Evolutionary conservation across 2,888 invertebrate genomes (phyloP), one percentile per base, ranked within the genome.

Genomic region (Dastarcus helophoroides): DNA sequence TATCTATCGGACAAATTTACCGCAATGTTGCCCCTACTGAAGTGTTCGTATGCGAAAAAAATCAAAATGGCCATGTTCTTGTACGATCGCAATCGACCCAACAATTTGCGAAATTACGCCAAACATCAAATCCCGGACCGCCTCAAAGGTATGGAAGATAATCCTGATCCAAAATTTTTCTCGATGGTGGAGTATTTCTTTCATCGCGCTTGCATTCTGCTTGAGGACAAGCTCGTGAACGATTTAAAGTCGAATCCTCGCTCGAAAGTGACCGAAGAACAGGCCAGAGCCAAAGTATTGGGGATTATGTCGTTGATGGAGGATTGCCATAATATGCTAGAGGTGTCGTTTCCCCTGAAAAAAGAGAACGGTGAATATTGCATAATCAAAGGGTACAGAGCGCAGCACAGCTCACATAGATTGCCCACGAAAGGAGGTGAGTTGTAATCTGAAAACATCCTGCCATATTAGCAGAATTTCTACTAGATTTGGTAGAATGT

Each of bases 341-440:
- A 71, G 50, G 60, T 80, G 30, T 69, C 72, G 40, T 83, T 81
- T 57, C 83, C 83, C 0, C 66, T 83, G 40, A 69, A 69, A 42
- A 63, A 74, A 37, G 82, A 83, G 48, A 69, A 65, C 44, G 82
- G 82, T 1, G 67, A 71, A 26, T 79, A 76, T 48, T 76, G 79
- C 48, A 70, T 80, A 39, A 69, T 84, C 32, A 67, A 71, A 32
- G 81, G 73, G 0, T 83, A 76, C 63, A 64, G 82, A 35, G 72
- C 76, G 2, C 81, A 82, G 52, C 82, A 83, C 59, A 79, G 77
- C 51, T 73, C 76, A 16, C 82, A 83, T 51, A 67, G 79, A 32
- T 66, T 75, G 32, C 81, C 82, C 1, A 62, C 54, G 0, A 62
- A 62, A 38, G 63, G 63, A 28, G 63, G 43, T 32, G 22, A 31